These are phyloP conservation scores for Stenurella melanura DNA, from an alignment of 2,888 invertebrate genomes.

Conservation along the genomic window DNA sequence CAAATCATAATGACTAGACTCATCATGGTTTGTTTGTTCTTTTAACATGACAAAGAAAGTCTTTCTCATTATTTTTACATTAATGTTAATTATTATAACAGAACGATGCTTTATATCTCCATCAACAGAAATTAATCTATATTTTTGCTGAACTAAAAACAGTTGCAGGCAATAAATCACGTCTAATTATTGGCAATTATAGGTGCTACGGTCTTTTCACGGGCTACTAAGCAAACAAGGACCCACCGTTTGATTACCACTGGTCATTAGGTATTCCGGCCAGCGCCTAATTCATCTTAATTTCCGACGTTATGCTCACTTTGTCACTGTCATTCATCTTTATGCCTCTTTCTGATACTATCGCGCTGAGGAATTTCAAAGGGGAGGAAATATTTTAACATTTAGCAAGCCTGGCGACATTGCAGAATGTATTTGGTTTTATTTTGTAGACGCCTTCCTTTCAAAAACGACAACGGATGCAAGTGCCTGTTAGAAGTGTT, in stretches of 20 bases:
- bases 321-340: constrained; percentile 67
- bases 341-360: constrained; percentile 55
- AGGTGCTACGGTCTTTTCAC: constrained; percentile 29
- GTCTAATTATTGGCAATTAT: constrained; percentile 33
- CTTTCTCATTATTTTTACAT: neutral
- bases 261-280: constrained; percentile 29
- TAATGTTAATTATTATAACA: neutral
- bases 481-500: neutral
- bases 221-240: constrained; percentile 29
- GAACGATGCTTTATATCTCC: no score
- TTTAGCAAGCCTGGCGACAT: constrained; percentile 34
- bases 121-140: neutral
- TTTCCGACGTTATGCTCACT: constrained; percentile 68
- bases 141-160: constrained; percentile 12
- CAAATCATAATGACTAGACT: neutral
- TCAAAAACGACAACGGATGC: neutral
- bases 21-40: neutral
- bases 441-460: constrained; percentile 7
- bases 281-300: constrained; percentile 67
- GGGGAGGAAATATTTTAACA: neutral
- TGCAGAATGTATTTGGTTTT: neutral
- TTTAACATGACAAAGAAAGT: neutral
- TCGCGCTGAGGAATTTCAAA: constrained; percentile 48
- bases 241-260: constrained; percentile 29
- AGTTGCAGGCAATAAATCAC: constrained; percentile 29